Base-by-base conservation (phyloP, 2,113 vertebrate species). In the Pampusana beccarii region DNA sequence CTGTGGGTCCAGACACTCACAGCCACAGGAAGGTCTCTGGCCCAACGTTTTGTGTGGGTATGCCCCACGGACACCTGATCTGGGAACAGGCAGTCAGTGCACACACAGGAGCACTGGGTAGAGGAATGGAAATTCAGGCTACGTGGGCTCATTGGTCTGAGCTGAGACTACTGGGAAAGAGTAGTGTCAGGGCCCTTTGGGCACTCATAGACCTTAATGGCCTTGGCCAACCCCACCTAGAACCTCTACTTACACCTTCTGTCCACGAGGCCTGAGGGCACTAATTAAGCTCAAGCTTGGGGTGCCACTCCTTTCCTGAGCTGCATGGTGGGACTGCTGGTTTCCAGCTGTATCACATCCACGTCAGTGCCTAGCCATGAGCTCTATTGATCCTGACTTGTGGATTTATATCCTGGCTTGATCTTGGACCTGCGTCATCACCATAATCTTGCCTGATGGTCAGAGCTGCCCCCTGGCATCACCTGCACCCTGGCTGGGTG, bases 81-180 rank as follows among this genome's bases (percentile, higher is more conserved):
- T 80, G 34, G n/a, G 25, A 88, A 50, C 25, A 64, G 44, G 13
- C 16, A 70, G 33, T 40, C 31, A 42, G n/a, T 26, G 21, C 36
- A 21, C 73, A 77, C 38, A 26, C 16, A 26, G n/a, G n/a, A 90
- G n/a, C 31, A 53, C 16, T 53, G 54, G 13, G 46, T 23, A 85
- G 40, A 46, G 29, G 8, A 86, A 83, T 11, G 31, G 58, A 86
- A 65, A 60, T 33, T 58, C 56, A 40, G 56, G 26, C 19, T 46
- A 67, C 0, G 0, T 15, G 7, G 12, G 15, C 18, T 40, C 12
- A 53, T 40, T 50, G 25, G 21, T 33, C n/a, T 73, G 28, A 84
- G 11, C 25, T n/a, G 34, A 29, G 53, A 73, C 29, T 53, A 11
- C 24, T 13, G n/a, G 25, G 10, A 4, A 87, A 28, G 17, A 64